phyloP scores from a whole-genome alignment of 2,888 invertebrate species.

The Napeogenes inachia region DNA sequence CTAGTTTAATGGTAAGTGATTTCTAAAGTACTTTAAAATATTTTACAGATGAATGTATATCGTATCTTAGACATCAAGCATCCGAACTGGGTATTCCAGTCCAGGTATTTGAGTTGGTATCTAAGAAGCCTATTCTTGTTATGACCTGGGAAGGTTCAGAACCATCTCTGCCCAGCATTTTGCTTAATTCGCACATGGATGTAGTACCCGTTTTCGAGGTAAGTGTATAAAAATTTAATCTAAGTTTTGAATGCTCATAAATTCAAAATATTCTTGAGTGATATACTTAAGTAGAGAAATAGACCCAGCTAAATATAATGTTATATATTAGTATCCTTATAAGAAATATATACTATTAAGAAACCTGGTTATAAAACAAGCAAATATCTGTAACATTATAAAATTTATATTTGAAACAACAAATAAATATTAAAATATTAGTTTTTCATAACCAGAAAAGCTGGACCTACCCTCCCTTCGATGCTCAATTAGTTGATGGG shows the following conservation, averaged over 20 bases:
- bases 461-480: conserved; percentile 94
- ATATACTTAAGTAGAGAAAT: too few species aligned
- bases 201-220: conserved; percentile 96
- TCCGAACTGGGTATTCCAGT: conserved; percentile 81
- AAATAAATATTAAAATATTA: conserved; percentile 30
- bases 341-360: too few species aligned
- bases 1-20: too few species aligned
- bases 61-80: conserved; percentile 85
- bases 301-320: too few species aligned
- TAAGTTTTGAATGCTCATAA: too few species aligned
- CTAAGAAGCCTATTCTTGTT: conserved; percentile 86
- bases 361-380: too few species aligned
- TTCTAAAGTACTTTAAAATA: not conserved
- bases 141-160: conserved; percentile 90
- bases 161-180: conserved; percentile 82
- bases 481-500: conserved; percentile 88
- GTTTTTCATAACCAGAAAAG: conserved; percentile 78
- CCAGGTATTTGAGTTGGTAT: conserved; percentile 76
- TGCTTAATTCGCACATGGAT: conserved; percentile 97
- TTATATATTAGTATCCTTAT: too few species aligned
- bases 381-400: too few species aligned
- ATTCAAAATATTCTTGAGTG: too few species aligned
- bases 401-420: too few species aligned
- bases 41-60: conserved; percentile 81
- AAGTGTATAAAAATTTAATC: conserved; percentile 16